Evolutionary conservation across 2,113 vertebrate genomes (phyloP).

Genomic region (Tonatia bakeri): DNA sequence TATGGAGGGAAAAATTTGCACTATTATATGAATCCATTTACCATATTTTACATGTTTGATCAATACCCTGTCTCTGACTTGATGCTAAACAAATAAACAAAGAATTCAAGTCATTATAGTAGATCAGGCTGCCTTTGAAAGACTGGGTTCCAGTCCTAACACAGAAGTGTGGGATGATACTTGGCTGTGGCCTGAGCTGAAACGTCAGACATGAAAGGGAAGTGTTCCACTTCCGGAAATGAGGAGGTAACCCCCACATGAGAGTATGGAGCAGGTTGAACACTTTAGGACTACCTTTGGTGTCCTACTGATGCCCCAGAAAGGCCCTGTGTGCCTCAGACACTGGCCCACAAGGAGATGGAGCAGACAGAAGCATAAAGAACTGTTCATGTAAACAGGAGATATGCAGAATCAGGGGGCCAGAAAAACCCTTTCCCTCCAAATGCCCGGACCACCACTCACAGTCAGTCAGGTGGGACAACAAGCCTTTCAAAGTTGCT

Average conservation of each 20-base stretch:
- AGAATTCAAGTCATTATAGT: neutral
- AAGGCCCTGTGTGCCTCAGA: rapidly evolving
- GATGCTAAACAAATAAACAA: neutral
- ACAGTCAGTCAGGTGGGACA: neutral
- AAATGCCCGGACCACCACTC: rapidly evolving
- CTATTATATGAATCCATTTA: neutral
- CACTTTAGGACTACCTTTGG: neutral
- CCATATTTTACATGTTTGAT: neutral
- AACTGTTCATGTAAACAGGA: neutral
- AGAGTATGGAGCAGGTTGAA: neutral
- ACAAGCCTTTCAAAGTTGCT: neutral
- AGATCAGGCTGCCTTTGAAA: neutral
- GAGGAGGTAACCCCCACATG: neutral
- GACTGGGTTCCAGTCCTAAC: neutral
- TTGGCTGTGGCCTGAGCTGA: neutral
- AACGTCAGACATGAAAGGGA: neutral
- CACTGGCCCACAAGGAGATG: rapidly evolving
- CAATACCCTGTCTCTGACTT: neutral
- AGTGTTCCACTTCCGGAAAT: neutral
- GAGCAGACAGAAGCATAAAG: neutral
- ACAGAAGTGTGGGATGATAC: neutral
- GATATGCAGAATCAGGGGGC: neutral
- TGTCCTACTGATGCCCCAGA: rapidly evolving
- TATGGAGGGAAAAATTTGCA: neutral
- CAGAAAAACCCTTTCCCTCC: neutral